These are phyloP conservation scores for Ennomos erosarius DNA, from an alignment of 2,888 invertebrate genomes.

Conservation along the genomic window DNA sequence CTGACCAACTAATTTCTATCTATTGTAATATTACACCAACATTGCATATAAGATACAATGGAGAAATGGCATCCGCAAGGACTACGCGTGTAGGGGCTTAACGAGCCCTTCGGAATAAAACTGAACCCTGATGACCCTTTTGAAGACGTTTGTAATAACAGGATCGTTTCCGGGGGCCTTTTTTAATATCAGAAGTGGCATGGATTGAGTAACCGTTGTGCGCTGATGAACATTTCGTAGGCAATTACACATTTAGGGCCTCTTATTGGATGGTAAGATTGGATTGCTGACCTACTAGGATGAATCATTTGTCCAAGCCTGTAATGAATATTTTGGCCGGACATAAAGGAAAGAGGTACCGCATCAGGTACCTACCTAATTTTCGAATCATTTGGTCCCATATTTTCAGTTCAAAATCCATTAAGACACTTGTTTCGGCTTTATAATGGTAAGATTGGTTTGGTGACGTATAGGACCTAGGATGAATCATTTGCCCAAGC, in stretches of 20 bases:
- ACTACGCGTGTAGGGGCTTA: slow-evolving; percentile 21
- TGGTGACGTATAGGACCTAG: too few species aligned
- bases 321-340: too few species aligned
- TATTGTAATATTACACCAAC: slow-evolving; percentile 22
- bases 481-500: too few species aligned
- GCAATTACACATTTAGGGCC: slow-evolving; percentile 9
- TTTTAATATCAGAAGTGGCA: slow-evolving; percentile 15
- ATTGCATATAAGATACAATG: slow-evolving; percentile 1
- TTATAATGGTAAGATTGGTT: too few species aligned
- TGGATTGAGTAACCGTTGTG: slow-evolving; percentile 14
- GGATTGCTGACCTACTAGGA: too few species aligned
- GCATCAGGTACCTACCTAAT: too few species aligned
- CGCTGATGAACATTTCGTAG: slow-evolving; percentile 1
- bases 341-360: too few species aligned
- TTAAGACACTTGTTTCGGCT: too few species aligned
- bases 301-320: too few species aligned
- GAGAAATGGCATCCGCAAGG: slow-evolving; percentile 9
- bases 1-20: slow-evolving; percentile 18
- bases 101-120: slow-evolving; percentile 15
- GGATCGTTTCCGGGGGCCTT: slow-evolving; percentile 11
- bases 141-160: slow-evolving; percentile 27
- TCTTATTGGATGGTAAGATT: slow-evolving; percentile 6
- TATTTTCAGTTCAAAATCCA: too few species aligned
- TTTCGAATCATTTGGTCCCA: too few species aligned
- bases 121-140: slow-evolving; percentile 24